A percentile compares a stretch with the other conserved stretches of the same genome.
Evolutionary conservation across 2,797 vertebrate species (phyloP).

Genomic region (Botia kubotai): DNA sequence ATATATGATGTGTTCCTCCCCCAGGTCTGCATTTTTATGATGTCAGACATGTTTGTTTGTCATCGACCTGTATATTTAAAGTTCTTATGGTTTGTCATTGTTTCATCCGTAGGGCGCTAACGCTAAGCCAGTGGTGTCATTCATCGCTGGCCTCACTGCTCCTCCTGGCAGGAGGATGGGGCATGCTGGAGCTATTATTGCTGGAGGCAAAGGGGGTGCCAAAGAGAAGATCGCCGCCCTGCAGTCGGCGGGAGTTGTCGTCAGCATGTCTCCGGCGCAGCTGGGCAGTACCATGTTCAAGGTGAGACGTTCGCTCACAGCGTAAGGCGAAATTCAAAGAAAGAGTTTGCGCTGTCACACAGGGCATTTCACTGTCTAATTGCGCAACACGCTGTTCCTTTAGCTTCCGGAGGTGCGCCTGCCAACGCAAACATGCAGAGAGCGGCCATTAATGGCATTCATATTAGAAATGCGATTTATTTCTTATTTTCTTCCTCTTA

Average conservation of each 20-base stretch:
- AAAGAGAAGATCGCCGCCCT: constrained; percentile 98
- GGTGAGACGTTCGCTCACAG: constrained; percentile 76
- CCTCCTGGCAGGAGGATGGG: constrained; percentile 97
- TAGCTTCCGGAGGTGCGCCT: not conserved
- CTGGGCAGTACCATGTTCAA: constrained; percentile 96
- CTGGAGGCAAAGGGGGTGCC: constrained; percentile 96
- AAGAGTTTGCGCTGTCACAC: constrained; percentile 17
- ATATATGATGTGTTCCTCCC: not conserved
- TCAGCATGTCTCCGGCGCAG: constrained; percentile 98
- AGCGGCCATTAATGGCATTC: constrained; percentile 22
- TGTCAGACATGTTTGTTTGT: not conserved
- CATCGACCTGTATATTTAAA: constrained; percentile 5
- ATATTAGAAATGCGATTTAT: not conserved
- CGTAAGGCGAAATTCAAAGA: constrained; percentile 15
- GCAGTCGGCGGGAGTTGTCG: constrained; percentile 91
- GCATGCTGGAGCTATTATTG: constrained; percentile 96
- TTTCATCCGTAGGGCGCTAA: constrained; percentile 83
- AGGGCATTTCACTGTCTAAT: not conserved
- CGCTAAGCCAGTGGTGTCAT: constrained; percentile 95
- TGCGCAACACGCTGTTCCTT: constrained; percentile 12
- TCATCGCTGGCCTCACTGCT: constrained; percentile 96
- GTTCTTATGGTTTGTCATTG: not conserved
- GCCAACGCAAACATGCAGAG: constrained; percentile 20
- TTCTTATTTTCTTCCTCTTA: not conserved
- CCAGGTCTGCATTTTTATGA: too few relatives aligned